A percentile compares a stretch with the other conserved stretches of the same genome.
Conservation (phyloP, 2,113 vertebrate genomes). For the Hoplias malabaricus region DNA sequence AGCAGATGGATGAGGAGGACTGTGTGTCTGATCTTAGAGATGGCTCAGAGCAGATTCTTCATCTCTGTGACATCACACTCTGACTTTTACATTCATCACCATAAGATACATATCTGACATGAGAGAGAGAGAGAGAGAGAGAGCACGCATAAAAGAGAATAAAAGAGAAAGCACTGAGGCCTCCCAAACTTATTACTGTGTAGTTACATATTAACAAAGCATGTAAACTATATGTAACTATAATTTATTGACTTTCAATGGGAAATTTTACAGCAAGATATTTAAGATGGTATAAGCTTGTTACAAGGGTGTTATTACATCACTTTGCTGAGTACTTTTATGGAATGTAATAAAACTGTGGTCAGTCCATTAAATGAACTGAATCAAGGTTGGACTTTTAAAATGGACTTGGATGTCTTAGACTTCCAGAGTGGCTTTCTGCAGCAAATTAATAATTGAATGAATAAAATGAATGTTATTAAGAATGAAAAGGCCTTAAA, state of each 20-base stretch:
- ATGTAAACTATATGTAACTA: no score
- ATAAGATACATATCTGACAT: slow-evolving; percentile 65
- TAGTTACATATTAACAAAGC: no score
- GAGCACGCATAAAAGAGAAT: no score
- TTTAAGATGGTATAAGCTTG: no score
- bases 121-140: not conserved
- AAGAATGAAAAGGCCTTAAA: not conserved
- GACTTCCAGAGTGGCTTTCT: not conserved
- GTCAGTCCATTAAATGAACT: not conserved
- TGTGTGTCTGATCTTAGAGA: slow-evolving; percentile 28
- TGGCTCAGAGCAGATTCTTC: slow-evolving; percentile 32
- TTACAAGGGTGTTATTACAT: no score
- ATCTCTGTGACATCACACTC: slow-evolving; percentile 51
- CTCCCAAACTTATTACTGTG: no score
- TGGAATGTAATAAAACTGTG: not conserved
- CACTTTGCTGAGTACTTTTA: no score
- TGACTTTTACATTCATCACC: slow-evolving; percentile 59
- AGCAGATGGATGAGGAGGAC: slow-evolving; percentile 36
- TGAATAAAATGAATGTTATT: not conserved
- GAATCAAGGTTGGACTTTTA: not conserved
- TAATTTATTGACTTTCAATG: no score
- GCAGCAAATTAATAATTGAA: not conserved
- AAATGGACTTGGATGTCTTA: no score
- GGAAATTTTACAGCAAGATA: no score
- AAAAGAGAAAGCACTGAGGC: slow-evolving; percentile 15